Percentiles rank a stretch among this genome's conserved stretches.
phyloP scores from a whole-genome alignment of 2,888 invertebrate species.

The Eurytoma adleriae region DNA sequence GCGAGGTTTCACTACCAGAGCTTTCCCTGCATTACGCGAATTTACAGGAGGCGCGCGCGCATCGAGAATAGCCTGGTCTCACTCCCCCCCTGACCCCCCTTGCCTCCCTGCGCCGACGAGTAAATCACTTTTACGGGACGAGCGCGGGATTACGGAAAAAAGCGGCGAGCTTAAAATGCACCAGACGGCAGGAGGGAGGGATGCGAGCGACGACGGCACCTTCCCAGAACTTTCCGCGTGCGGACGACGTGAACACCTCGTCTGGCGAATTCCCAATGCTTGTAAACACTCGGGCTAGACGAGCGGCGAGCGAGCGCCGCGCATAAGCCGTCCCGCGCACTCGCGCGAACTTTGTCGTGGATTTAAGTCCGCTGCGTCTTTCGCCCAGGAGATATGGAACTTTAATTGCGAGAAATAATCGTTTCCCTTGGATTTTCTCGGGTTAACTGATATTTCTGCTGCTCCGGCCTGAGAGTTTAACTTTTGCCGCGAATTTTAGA shows the following conservation, averaged over 20 bases:
- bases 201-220: background rate
- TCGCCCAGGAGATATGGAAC: background rate
- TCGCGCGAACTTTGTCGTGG: background rate
- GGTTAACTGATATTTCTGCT: no score
- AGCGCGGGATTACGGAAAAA: constrained; percentile 38
- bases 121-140: constrained; percentile 45
- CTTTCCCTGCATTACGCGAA: constrained; percentile 30
- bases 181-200: background rate
- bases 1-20: constrained; percentile 4
- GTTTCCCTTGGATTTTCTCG: no score
- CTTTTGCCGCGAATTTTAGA: no score
- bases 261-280: constrained; percentile 15
- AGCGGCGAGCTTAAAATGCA: constrained; percentile 39
- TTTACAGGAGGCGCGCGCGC: constrained; percentile 22
- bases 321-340: background rate
- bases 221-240: constrained; percentile 32
- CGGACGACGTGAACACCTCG: constrained; percentile 19
- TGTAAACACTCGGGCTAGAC: background rate
- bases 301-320: background rate
- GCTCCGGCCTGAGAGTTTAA: no score
- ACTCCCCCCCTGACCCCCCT: no score
- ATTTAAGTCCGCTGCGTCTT: background rate
- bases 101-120: constrained; percentile 15
- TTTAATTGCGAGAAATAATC: background rate
- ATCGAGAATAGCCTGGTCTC: constrained; percentile 40